Evolutionary conservation across 2,113 vertebrate species (phyloP), one percentile per base, ranked within the genome.

Genomic region (Otis tarda): DNA sequence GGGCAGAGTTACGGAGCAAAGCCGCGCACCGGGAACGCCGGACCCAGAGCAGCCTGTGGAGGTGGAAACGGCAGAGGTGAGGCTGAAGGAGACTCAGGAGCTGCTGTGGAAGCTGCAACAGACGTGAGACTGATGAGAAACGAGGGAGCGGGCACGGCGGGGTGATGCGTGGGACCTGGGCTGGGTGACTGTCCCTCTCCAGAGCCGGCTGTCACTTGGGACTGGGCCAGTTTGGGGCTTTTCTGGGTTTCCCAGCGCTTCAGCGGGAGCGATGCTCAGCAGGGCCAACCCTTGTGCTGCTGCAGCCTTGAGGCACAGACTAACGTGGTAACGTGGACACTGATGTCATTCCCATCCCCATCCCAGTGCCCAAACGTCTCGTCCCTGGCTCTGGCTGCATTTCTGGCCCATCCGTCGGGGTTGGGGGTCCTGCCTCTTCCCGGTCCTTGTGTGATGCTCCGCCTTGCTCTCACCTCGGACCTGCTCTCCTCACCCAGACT

Each of bases 301-400:
- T 21, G 45, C 67, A 64, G 73, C 50, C 22, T 43, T 3, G 2
- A 1, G 5, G 80, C 80, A 17, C 22, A 2, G 37, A 22, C 1
- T 0, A 11, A 16, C n/a, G 7, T 0, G 1, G 45, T 0, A 14
- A 16, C 39, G 6, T 0, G 1, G 45, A 9, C 59, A 21, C n/a
- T 0, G 14, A 7, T 14, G 53, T 25, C 27, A 37, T 80, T 57
- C 74, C 45, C 49, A 9, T 3, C 80, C 2, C 0, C 37, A 37
- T 37, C 37, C 25, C 0, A 0, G 5, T 47, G 49, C 19, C 22
- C 49, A 4, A 4, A 11, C 0, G 0, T 12, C 24, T 50, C 4
- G 1, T 19, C 60, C 1, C 3, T 35, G 81, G 53, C 49, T 73
- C 53, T 78, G 75, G 24, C 24, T 41, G 22, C 3, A 0, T 23